Evolutionary conservation across 2,888 invertebrate genomes (phyloP), one percentile per base, ranked within the genome.

Genomic region (Hybos culiciformis): DNA sequence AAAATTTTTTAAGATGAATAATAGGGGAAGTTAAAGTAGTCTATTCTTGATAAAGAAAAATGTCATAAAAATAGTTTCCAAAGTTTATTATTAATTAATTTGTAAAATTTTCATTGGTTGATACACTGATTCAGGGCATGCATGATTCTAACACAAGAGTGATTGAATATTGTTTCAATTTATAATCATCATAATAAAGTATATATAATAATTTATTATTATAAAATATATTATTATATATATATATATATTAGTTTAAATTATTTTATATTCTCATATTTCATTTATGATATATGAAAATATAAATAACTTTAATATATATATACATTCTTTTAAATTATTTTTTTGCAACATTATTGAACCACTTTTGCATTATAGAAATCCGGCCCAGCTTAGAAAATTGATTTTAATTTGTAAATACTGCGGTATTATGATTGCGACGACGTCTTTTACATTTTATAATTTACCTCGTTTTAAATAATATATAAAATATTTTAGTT

Each of bases 121-220:
- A 36, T 21, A n/a, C 14, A n/a, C 14, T 14, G 36, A 36, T 36
- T 36, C 36, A 36, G 36, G 36, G 36, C 36, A 36, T 36, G 36
- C 36, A 36, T 36, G 36, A 36, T 36, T 36, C 36, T 36, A 36
- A 36, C 21, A n/a, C 21, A 36, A 36, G 8, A 36, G 36, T 36
- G 21, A 19, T 32, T n/a, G 20, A 36, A 19, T 36, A 32, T 17
- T 32, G 32, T 24, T 17, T 15, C 9, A 17, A n/a, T n/a, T n/a
- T n/a, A n/a, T n/a, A n/a, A n/a, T n/a, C n/a, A n/a, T n/a, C n/a
- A n/a, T n/a, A n/a, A n/a, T n/a, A n/a, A n/a, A n/a, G n/a, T n/a
- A n/a, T n/a, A n/a, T n/a, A n/a, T n/a, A n/a, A n/a, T n/a, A n/a
- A n/a, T n/a, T n/a, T n/a, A n/a, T n/a, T n/a, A n/a, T n/a, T n/a